phyloP scores from a whole-genome alignment of 2,113 vertebrate genomes.

The Nerophis lumbriciformis region DNA sequence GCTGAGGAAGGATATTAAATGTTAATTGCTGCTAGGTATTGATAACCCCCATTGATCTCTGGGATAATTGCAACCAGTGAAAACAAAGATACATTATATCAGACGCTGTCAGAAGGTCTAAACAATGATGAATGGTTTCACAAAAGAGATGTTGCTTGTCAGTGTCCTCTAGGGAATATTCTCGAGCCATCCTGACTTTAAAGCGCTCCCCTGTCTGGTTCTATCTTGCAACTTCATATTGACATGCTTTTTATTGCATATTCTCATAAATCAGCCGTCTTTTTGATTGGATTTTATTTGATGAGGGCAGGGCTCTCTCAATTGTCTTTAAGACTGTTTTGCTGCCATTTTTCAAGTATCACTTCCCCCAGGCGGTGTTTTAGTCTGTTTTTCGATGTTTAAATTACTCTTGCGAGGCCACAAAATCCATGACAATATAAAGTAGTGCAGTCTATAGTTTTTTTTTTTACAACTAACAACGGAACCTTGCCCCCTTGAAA shows the following conservation, averaged over 20 bases:
- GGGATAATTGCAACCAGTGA: conserved; percentile 70
- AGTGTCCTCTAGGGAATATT: conserved; percentile 13
- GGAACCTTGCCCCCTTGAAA: not conserved
- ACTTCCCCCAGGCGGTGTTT: not conserved
- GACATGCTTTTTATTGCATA: conserved; percentile 21
- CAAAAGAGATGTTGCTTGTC: conserved; percentile 2
- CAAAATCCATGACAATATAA: not conserved
- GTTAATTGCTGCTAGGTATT: conserved; percentile 78
- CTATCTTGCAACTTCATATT: conserved; percentile 13
- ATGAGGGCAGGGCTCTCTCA: conserved; percentile 3
- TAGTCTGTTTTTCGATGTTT: not conserved
- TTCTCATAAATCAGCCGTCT: conserved; percentile 14
- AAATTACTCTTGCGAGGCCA: not conserved
- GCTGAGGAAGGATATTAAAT: conserved; percentile 78
- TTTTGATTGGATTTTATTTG: conserved; percentile 8
- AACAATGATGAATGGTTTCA: conserved; percentile 48
- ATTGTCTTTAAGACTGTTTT: conserved; percentile 3
- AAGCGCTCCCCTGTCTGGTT: conserved; percentile 1
- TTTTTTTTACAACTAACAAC: not conserved
- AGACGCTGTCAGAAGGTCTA: conserved; percentile 42
- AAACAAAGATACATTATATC: conserved; percentile 72
- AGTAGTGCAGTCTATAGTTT: not conserved
- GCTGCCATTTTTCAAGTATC: not conserved
- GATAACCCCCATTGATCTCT: conserved; percentile 70
- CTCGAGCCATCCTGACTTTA: not conserved